These are phyloP conservation scores for Nasonia longicornis DNA, from an alignment of 1,140 invertebrate genomes.

Conservation along the genomic window DNA sequence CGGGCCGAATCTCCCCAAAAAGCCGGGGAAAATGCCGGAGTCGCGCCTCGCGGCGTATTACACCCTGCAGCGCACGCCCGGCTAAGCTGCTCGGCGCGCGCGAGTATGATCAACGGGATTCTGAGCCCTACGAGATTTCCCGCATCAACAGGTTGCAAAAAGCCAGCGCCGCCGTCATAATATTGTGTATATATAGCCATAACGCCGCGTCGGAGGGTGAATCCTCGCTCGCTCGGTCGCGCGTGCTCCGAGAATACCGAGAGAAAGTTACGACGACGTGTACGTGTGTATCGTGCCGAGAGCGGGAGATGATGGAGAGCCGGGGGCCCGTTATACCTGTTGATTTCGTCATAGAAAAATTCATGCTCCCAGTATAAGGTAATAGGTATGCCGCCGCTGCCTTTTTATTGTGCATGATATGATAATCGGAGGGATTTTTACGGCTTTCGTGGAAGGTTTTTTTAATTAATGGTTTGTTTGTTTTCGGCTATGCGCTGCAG, in stretches of 20 bases:
- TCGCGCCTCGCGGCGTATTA: no score
- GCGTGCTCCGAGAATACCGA: conserved; percentile 8
- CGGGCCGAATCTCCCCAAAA: no score
- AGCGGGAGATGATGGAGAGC: no score
- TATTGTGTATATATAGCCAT: conserved; percentile 37
- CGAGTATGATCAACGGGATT: conserved; percentile 41
- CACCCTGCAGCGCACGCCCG: background rate
- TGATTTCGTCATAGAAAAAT: conserved; percentile 36
- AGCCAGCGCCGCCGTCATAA: conserved; percentile 38
- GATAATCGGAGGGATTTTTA: conserved; percentile 6
- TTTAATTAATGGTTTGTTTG: background rate
- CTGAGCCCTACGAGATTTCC: background rate
- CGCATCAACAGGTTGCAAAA: conserved; percentile 47
- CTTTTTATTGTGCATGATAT: conserved; percentile 1
- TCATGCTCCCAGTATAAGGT: background rate
- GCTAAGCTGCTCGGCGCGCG: background rate
- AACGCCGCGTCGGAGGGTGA: conserved; percentile 8
- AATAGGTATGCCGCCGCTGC: background rate
- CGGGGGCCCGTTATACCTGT: conserved; percentile 13
- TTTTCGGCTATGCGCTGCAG: background rate
- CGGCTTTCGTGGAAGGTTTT: background rate
- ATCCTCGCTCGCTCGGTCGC: background rate
- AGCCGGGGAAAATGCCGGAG: no score
- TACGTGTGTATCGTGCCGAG: background rate
- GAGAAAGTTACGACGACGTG: conserved; percentile 2